Base-by-base conservation (phyloP, 2,888 invertebrate genomes). In the Pristionchus arcanus region DNA sequence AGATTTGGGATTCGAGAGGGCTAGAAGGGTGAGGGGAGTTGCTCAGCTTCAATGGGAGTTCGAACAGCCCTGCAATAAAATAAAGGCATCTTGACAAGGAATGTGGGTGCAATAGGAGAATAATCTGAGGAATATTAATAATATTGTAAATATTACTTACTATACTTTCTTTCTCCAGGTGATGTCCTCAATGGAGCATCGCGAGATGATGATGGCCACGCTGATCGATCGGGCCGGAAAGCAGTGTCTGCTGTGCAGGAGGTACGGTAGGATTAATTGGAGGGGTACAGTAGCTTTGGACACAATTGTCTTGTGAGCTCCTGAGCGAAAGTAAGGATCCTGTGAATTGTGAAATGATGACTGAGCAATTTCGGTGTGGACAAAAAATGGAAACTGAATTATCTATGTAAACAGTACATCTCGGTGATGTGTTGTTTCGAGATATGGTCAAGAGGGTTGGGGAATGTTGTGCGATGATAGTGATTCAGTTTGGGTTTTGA, bases 211-310 rank as follows among this genome's bases (percentile, higher is more conserved):
- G 92, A 90, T 91, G 91, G 68, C 92, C 42, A 92, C 91, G 59
- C 93, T 96, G 37, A 90, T 92, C 0, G 96, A 93, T 87, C 89
- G 92, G 68, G 87, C 92, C 59, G 77, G 71, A 31, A 90, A 89
- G 91, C 91, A 91, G 81, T 99, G 99, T 95, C 96, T 98, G 37
- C 96, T 99, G 21, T 99, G 99, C 95, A 98, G 63, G 74, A 53
- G 81, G 81, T 81, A 81, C 49, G 34, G 85, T 55, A 59, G 49
- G 1, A 63, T 34, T 34, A 34, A 59, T 59, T 59, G 84, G 55
- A n/a, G n/a, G 74, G 15, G 74, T 16, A 68, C 28, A n/a, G 68
- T 71, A 34, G 71, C n/a, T 11, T 34, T 55, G 55, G 31, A 34
- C 31, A 71, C 4, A 16, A 34, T 71, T 7, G 34, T 42, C 42